Percentiles rank a stretch among this genome's conserved stretches.
Evolutionary conservation across 2,113 vertebrate genomes (phyloP).

Genomic region (Dendrocopos noguchii): DNA sequence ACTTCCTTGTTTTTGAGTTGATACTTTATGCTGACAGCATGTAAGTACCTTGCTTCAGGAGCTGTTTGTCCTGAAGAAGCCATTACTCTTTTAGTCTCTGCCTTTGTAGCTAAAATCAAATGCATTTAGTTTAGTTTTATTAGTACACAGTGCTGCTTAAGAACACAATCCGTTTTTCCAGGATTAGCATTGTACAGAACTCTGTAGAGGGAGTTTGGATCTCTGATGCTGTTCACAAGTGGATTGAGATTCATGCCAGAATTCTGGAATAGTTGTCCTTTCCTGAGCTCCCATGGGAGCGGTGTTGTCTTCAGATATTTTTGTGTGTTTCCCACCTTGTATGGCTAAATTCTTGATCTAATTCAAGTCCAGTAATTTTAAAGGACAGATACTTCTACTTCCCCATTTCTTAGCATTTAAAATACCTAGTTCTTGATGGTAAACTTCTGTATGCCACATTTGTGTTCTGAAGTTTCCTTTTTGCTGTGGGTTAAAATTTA

Average conservation of each 20-base stretch:
- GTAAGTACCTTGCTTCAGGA: constrained; percentile 46
- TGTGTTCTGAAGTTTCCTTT: background rate
- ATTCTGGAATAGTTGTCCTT: background rate
- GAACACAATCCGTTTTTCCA: constrained; percentile 49
- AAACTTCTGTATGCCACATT: background rate
- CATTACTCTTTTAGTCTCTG: background rate
- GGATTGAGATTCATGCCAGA: constrained; percentile 7
- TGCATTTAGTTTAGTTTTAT: constrained; percentile 46
- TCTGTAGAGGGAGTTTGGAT: constrained; percentile 7
- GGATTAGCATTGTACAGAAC: constrained; percentile 44
- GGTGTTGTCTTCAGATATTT: background rate
- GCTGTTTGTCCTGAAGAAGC: background rate
- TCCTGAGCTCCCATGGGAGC: background rate
- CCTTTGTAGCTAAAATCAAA: constrained; percentile 33
- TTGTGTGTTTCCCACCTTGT: background rate
- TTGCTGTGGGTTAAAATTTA: background rate
- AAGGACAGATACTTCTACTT: background rate
- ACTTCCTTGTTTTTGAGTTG: constrained; percentile 8
- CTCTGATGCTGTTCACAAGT: background rate
- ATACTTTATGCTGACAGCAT: background rate
- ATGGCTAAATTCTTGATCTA: background rate
- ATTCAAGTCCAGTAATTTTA: background rate
- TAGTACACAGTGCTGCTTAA: constrained; percentile 37
- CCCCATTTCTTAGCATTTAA: background rate
- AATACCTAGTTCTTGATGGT: background rate